These are phyloP conservation scores for Caenorhabditis becei DNA, from an alignment of 2,888 invertebrate species.

Conservation along the genomic window DNA sequence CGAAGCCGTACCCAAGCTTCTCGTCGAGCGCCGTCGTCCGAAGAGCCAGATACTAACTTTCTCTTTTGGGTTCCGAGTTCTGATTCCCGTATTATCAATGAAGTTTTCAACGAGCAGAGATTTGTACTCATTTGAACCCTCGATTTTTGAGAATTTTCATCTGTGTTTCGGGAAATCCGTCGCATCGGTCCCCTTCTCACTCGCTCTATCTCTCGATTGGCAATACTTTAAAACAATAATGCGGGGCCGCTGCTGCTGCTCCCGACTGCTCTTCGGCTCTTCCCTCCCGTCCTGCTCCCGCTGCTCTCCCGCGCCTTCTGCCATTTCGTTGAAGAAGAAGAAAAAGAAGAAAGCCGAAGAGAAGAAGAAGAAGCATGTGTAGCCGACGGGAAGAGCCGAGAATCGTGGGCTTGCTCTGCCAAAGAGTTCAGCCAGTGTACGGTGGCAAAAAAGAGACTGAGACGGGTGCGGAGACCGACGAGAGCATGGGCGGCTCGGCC, in stretches of 20 bases:
- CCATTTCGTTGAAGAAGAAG: slow-evolving; percentile 39
- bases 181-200: neutral
- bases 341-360: slow-evolving; percentile 16
- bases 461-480: slow-evolving; percentile 15
- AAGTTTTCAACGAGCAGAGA: neutral
- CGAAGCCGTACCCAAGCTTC: slow-evolving; percentile 18
- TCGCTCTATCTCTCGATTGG: slow-evolving; percentile 13
- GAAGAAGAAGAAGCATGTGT: slow-evolving; percentile 33
- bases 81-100: slow-evolving; percentile 8
- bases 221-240: slow-evolving; percentile 45
- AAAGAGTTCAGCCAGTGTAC: slow-evolving; percentile 35
- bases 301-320: slow-evolving; percentile 20
- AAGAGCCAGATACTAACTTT: slow-evolving; percentile 15
- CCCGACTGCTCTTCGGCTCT: slow-evolving; percentile 6
- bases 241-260: slow-evolving; percentile 3
- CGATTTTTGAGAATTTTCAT: slow-evolving; percentile 1
- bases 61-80: too few species aligned
- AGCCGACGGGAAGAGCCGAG: slow-evolving; percentile 6
- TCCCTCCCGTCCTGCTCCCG: slow-evolving; percentile 10
- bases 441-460: slow-evolving; percentile 29
- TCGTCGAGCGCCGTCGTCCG: slow-evolving; percentile 46
- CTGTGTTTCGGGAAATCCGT: neutral
- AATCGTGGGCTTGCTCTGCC: slow-evolving; percentile 28
- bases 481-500: slow-evolving; percentile 40
- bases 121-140: neutral